These are phyloP conservation scores for Griposia aprilina DNA, from an alignment of 2,888 invertebrate genomes.

Conservation along the genomic window DNA sequence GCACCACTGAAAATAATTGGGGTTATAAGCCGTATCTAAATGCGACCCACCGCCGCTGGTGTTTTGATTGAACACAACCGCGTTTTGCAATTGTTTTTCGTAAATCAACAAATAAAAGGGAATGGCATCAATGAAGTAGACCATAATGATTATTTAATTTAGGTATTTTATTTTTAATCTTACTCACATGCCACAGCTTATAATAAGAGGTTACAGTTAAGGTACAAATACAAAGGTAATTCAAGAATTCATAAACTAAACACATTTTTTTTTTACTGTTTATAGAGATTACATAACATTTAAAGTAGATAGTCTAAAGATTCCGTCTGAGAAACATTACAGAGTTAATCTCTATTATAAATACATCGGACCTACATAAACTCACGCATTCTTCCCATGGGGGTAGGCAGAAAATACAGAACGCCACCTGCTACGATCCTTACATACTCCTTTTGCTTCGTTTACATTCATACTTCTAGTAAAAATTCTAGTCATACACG, in stretches of 20 bases:
- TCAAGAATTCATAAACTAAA: neutral
- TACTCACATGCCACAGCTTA: neutral
- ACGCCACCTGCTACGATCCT: too few relatives aligned
- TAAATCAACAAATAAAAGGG: constrained; percentile 16
- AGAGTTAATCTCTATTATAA: neutral
- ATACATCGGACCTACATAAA: too few relatives aligned
- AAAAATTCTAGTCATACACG: too few relatives aligned
- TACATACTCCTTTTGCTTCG: too few relatives aligned
- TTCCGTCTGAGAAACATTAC: neutral
- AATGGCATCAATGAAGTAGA: neutral
- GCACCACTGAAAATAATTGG: constrained; percentile 84
- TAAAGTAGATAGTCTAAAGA: neutral
- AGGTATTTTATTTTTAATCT: constrained; percentile 11
- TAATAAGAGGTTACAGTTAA: neutral
- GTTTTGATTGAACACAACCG: constrained; percentile 2
- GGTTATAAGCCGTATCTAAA: constrained; percentile 76
- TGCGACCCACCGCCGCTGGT: neutral
- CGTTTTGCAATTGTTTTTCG: constrained; percentile 14
- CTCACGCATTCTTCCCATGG: too few relatives aligned
- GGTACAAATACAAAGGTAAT: neutral
- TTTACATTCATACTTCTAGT: too few relatives aligned
- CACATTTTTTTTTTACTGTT: constrained; percentile 1
- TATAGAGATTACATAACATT: neutral
- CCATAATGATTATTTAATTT: neutral
- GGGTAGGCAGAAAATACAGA: too few relatives aligned